Base-by-base conservation (phyloP, 1,140 invertebrate genomes). In the Brachionus angularis region DNA sequence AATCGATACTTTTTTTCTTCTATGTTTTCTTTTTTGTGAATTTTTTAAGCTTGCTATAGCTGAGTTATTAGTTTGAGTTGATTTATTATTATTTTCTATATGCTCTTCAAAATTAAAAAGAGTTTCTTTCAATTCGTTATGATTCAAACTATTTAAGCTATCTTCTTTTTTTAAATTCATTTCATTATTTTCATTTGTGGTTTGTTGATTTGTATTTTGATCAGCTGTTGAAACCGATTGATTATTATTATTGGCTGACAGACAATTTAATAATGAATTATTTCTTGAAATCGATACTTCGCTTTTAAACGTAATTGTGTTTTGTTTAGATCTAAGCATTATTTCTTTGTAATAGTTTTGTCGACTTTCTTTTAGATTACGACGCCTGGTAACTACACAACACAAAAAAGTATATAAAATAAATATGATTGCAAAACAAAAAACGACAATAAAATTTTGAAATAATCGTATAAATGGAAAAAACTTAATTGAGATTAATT, bases 341-440 rank as follows among this genome's bases (percentile, higher is more conserved):
- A 67, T 67, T 46, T 67, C 29, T 36, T 67, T 46, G 18, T 67
- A 67, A 36, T 67, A 67, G 14, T 47, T 67, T 31, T 67, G 39
- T 33, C 62, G 42, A 34, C 47, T 67, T 12, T 27, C 42, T 12
- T 67, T 67, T 50, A 67, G n/a, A 47, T 36, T 33, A 10, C 47
- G 62, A 16, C 62, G 62, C 18, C 36, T 67, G 8, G 42, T 34
- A 5, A 67, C 62, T 18, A 47, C 27, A 14, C 33, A 21, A 67
- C 42, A 67, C 31, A 67, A 33, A 50, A 67, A 47, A 34, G 42
- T 42, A n/a, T 67, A 67, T 18, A 67, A n/a, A 5, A 67, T 36
- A 25, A 67, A 67, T 7, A 67, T 67, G 12, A 67, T 16, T n/a
- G 62, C 25, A 47, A 67, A 67, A 36, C 62, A 67, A 47, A 67